phyloP scores from a whole-genome alignment of 2,888 invertebrate genomes.

The Melitaea athalia region DNA sequence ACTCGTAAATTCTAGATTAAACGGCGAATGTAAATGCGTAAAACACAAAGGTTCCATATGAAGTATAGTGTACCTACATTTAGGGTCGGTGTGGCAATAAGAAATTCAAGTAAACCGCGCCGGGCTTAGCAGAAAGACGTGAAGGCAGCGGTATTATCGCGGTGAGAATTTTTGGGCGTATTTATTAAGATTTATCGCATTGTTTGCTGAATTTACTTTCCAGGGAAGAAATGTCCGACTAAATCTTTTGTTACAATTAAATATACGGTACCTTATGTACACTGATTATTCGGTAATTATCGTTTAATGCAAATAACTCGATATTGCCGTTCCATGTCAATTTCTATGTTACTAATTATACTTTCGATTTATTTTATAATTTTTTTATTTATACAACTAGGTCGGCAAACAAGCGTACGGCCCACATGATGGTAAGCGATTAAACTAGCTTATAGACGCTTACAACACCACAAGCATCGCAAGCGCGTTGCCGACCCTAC shows the following conservation, averaged over 20 bases:
- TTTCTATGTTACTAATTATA: background rate
- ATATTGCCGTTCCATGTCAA: background rate
- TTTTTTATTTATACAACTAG: too few relatives aligned
- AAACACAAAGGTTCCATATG: conserved; percentile 8
- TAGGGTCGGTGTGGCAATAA: conserved; percentile 25
- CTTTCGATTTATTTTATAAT: too few relatives aligned
- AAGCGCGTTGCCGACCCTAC: too few relatives aligned
- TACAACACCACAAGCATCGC: too few relatives aligned
- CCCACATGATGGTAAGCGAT: too few relatives aligned
- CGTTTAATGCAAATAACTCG: background rate
- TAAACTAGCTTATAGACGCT: too few relatives aligned
- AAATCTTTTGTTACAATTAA: conserved; percentile 33
- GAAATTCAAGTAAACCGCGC: conserved; percentile 33
- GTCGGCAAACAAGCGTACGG: too few relatives aligned
- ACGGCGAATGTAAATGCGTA: conserved; percentile 11
- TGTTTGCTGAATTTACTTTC: conserved; percentile 39
- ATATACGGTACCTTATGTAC: conserved; percentile 7
- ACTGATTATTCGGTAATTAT: background rate
- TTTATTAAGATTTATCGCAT: conserved; percentile 47
- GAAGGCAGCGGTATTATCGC: conserved; percentile 29
- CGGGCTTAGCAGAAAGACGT: conserved; percentile 25
- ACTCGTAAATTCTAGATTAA: conserved; percentile 3
- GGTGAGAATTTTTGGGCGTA: conserved; percentile 41
- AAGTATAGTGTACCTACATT: conserved; percentile 15
- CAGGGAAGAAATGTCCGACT: conserved; percentile 25